Base-by-base conservation (phyloP, 2,113 vertebrate genomes). In the Lichenostomus cassidix region DNA sequence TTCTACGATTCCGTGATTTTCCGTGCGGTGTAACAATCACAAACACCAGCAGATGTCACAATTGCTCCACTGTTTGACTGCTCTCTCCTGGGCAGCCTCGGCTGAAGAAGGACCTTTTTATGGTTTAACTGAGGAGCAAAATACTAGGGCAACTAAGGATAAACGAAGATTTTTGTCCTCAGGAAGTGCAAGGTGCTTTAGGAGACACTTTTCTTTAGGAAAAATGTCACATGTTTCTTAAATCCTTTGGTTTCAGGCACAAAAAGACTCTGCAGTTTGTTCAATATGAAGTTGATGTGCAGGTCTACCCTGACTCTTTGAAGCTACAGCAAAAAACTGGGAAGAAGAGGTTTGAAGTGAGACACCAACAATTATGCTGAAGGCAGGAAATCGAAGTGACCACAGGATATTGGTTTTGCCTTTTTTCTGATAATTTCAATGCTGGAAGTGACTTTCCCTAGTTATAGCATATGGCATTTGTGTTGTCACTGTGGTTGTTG, bases 21-120 rank as follows among this genome's bases (percentile, higher is more conserved):
- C 33, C 52, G 14, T 53, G 44, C 20, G 0, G 15, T 73, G 92
- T 78, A 83, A 46, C 49, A 88, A 8, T 49, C 70, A 15, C 5
- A 49, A 35, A 2, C 20, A 68, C 94, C 96, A 76, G 90, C 83
- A 96, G 96, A 90, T 96, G 95, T 90, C 96, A 90, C 20, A 5
- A 27, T 18, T 65, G 78, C 67, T 69, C 80, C 92, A n/a, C 37
- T 25, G 33, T 63, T 68, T 3, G 47, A 16, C 35, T 62, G 37
- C 29, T 18, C 52, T 22, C 6, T 6, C 11, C 46, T 14, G 15
- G 44, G 4, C 35, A 19, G 53, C 25, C 8, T 27, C 9, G 33
- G 12, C 80, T 65, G n/a, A 19, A 59, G 9, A 27, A 15, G 16
- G 39, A 16, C 21, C 13, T 67, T 6, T 7, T 12, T 12, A 6